Evolutionary conservation across 2,888 invertebrate genomes (phyloP).

Genomic region (Rhingia campestris): DNA sequence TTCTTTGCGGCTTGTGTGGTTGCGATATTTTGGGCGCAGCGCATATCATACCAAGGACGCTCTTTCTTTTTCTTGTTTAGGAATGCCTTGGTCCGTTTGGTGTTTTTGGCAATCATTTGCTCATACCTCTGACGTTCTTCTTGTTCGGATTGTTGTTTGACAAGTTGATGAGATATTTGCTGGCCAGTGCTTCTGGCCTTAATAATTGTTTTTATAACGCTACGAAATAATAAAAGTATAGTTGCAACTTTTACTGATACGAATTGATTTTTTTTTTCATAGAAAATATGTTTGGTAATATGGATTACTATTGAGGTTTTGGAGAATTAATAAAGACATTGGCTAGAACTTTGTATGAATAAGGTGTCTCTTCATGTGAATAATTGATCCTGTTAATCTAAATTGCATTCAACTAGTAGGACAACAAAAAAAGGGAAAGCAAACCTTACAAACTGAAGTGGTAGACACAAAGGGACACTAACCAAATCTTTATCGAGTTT

Average conservation of each 20-base stretch:
- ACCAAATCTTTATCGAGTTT: too few species aligned
- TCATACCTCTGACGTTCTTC: neutral
- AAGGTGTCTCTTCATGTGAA: too few species aligned
- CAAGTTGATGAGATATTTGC: conserved; percentile 24
- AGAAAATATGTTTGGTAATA: neutral
- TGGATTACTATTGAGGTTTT: too few species aligned
- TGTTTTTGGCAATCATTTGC: neutral
- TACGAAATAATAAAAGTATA: conserved; percentile 30
- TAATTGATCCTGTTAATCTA: too few species aligned
- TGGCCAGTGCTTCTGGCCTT: conserved; percentile 10
- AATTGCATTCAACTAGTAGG: too few species aligned
- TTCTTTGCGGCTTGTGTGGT: neutral
- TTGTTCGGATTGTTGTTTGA: conserved; percentile 3
- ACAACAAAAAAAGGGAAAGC: too few species aligned
- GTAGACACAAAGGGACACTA: too few species aligned
- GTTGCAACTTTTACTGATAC: conserved; percentile 16
- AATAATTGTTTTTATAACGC: conserved; percentile 24
- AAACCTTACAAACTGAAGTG: too few species aligned
- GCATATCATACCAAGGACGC: conserved; percentile 21
- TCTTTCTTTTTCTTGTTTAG: neutral
- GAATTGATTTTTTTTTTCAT: neutral
- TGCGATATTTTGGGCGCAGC: neutral
- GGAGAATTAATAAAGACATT: too few species aligned
- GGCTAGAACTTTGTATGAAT: too few species aligned
- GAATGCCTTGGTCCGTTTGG: neutral